Evolutionary conservation across 2,113 vertebrate species (phyloP), one percentile per base, ranked within the genome.

Genomic region (Thinocorus orbignyianus): DNA sequence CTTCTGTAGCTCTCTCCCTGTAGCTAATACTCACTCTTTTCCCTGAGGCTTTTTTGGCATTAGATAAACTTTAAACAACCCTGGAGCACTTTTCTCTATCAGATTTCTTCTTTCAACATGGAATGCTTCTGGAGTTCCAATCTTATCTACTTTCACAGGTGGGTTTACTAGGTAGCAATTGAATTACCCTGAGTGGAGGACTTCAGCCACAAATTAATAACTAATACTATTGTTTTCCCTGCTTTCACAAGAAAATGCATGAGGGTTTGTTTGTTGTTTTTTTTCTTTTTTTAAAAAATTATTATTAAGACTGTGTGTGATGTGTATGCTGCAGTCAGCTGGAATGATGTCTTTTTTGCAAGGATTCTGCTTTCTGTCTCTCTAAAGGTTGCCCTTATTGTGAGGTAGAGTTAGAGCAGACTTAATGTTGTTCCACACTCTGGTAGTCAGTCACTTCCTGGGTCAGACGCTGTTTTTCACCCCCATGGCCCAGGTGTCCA

Each of bases 21-120:
- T 49, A 69, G 71, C 62, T 77, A 66, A 90, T 90, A 82, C 49
- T 93, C 51, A 52, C 65, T 91, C 73, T 87, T 84, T 70, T 73
- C 65, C 68, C 65, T 88, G 46, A 76, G 90, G 93, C 65, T 90
- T 84, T 91, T 84, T 83, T 94, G 61, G n/a, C 73, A 30, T 82
- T 68, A 95, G 88, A 94, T 95, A 96, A 94, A 90, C 64, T 96
- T 96, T 95, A 93, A 94, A 90, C 90, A 88, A 66, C 86, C 90
- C 94, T 57, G 48, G 69, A 88, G 76, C 88, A 54, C 69, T 92
- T 81, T 82, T 92, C 71, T 90, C 78, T 93, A 84, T 96, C 93
- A 94, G 93, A 93, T 87, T 91, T 90, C 90, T 92, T 95, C 88
- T 86, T 89, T 91, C 83, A 92, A 87, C 52, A 25, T 92, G 93